A percentile compares a stretch with the other conserved stretches of the same genome.
Evolutionary conservation across 2,113 vertebrate species (phyloP).

Genomic region (Eupsittula cactorum): DNA sequence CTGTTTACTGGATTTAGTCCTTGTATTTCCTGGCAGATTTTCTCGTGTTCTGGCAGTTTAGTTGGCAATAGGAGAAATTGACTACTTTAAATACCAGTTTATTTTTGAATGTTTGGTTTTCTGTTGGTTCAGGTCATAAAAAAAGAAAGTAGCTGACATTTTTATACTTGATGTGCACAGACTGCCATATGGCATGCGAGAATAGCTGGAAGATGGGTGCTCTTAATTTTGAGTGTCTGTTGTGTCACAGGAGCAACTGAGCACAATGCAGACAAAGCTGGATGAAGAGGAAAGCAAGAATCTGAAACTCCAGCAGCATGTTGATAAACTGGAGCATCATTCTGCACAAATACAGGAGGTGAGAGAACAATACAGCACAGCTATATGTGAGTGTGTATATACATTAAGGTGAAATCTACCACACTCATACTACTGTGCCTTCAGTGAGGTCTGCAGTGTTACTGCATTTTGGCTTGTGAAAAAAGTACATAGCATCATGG

Average conservation of each 20-base stretch:
- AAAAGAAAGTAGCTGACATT: background rate
- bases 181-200: background rate
- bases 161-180: background rate
- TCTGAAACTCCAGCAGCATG: constrained; percentile 85
- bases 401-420: background rate
- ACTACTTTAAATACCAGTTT: background rate
- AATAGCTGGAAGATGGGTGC: background rate
- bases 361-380: background rate
- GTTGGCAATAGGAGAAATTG: background rate
- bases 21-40: background rate
- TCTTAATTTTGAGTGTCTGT: constrained; percentile 18
- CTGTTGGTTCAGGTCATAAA: background rate
- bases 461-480: background rate
- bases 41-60: background rate
- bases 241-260: constrained; percentile 83
- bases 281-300: constrained; percentile 88
- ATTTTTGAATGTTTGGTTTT: constrained; percentile 9
- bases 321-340: constrained; percentile 88
- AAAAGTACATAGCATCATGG: background rate
- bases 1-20: background rate
- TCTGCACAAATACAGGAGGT: constrained; percentile 81
- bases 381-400: background rate
- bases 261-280: constrained; percentile 80
- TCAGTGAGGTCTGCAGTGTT: background rate
- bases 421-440: background rate